phyloP scores from a whole-genome alignment of 2,113 vertebrate genomes.

The Nannobrachium achirus region DNA sequence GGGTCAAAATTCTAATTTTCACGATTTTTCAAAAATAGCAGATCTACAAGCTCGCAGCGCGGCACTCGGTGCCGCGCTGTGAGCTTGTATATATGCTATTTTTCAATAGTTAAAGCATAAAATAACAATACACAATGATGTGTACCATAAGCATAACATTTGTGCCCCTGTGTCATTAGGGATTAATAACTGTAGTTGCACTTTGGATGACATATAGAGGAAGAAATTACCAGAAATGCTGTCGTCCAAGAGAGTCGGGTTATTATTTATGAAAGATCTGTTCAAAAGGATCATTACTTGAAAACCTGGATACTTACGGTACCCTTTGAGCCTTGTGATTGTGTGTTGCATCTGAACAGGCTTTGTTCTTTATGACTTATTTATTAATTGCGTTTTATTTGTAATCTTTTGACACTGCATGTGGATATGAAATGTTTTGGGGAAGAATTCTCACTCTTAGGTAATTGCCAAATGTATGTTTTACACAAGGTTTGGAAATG shows the following conservation, averaged over 20 bases:
- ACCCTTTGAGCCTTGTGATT: conserved; percentile 10
- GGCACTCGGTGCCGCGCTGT: too few relatives aligned
- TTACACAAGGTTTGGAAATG: background rate
- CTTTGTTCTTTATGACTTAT: conserved; percentile 31
- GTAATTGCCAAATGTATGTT: conserved; percentile 36
- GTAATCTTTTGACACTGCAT: conserved; percentile 10
- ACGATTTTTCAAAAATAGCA: too few relatives aligned
- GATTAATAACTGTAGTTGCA: conserved; percentile 29
- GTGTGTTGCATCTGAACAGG: conserved; percentile 16
- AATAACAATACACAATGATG: too few relatives aligned
- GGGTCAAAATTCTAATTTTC: too few relatives aligned
- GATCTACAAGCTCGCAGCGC: too few relatives aligned
- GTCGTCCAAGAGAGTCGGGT: background rate
- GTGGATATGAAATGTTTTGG: background rate
- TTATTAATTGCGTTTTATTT: conserved; percentile 24
- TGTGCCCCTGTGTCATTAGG: conserved; percentile 14
- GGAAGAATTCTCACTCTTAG: background rate
- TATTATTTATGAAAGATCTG: conserved; percentile 40
- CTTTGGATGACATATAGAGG: conserved; percentile 45
- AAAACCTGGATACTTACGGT: conserved; percentile 24
- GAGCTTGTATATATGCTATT: too few relatives aligned
- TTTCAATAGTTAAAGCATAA: too few relatives aligned
- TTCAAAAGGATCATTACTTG: conserved; percentile 42
- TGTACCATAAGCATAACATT: background rate
- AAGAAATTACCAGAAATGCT: conserved; percentile 25